Evolutionary conservation across 2,888 invertebrate genomes (phyloP), one percentile per base, ranked within the genome.

Genomic region (Eupithecia subumbrata): DNA sequence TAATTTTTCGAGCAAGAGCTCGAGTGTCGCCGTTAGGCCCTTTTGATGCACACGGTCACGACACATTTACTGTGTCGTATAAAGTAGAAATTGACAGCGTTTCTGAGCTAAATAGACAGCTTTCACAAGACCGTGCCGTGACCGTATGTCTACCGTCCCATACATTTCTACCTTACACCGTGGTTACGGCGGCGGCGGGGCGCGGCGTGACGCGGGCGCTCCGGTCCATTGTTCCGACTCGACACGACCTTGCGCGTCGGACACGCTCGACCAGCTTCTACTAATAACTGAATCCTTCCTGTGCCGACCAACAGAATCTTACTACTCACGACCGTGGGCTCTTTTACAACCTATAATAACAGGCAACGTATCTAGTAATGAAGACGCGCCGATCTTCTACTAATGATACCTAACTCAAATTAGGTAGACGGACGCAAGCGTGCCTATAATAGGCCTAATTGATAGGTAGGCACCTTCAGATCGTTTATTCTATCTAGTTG

Each of bases 161-260:
- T 37, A 37, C 37, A 37, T 37, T 37, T 37, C 5, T 4, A 37
- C 37, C 5, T 37, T 37, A 37, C 37, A 45, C 16, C 45, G 45
- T 56, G 56, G 18, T 12, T 12, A 22, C 22, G 22, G 22, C 22
- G 22, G 56, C n/a, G 56, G 22, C 56, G 12, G 56, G 56, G 22
- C 56, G 22, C 22, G 56, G 22, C 56, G 56, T 5, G 22, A 56
- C 22, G 22, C 22, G 11, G 22, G 4, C 22, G 56, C 56, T 22
- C 22, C 56, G 22, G 22, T 56, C 12, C 22, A 56, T 56, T 56
- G 56, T 56, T 56, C 56, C 12, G 56, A 12, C 22, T 56, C 22
- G 12, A 14, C 25, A 60, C 60, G 60, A 60, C 60, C 60, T 60
- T 60, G 60, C 60, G 60, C 60, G 25, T 60, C 60, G 14, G 60